Conservation (phyloP, 2,113 vertebrate genomes). For the Gorsachius goisagi region DNA sequence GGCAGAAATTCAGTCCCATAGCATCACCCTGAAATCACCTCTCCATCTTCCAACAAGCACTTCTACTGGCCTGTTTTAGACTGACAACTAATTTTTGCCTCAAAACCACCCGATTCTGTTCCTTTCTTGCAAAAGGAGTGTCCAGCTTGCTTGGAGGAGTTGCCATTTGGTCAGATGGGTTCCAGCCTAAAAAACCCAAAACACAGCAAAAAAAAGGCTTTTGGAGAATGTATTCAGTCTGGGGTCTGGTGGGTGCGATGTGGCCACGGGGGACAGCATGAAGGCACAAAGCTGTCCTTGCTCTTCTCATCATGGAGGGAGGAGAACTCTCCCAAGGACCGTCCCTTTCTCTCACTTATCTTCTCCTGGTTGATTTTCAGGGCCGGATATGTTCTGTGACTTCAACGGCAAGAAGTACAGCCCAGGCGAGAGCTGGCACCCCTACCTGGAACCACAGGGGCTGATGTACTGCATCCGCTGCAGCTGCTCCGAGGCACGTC, state of each 20-base stretch:
- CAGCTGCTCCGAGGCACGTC: conserved; percentile 85
- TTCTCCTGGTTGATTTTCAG: conserved; percentile 64
- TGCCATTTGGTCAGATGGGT: not conserved
- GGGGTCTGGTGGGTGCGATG: not conserved
- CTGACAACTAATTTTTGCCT: not conserved
- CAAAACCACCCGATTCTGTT: not conserved
- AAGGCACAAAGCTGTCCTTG: not conserved
- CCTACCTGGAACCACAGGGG: conserved; percentile 91
- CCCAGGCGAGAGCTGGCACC: conserved; percentile 94
- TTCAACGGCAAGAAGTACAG: conserved; percentile 90
- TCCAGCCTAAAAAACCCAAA: not conserved
- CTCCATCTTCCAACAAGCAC: not conserved
- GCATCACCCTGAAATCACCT: not conserved
- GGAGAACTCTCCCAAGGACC: not conserved
- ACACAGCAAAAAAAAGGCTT: not conserved
- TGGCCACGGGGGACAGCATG: not conserved
- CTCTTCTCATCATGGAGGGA: not conserved
- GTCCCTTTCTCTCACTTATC: rapidly evolving
- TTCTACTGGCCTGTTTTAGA: not conserved
- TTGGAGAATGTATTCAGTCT: not conserved
- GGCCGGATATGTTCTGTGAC: conserved; percentile 80
- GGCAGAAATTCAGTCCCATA: not conserved
- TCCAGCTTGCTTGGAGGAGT: not conserved
- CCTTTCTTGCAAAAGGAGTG: not conserved
- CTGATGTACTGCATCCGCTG: conserved; percentile 92